Base-by-base conservation (phyloP, 2,797 vertebrate genomes). In the Ctenochaetus hawaiiensis region DNA sequence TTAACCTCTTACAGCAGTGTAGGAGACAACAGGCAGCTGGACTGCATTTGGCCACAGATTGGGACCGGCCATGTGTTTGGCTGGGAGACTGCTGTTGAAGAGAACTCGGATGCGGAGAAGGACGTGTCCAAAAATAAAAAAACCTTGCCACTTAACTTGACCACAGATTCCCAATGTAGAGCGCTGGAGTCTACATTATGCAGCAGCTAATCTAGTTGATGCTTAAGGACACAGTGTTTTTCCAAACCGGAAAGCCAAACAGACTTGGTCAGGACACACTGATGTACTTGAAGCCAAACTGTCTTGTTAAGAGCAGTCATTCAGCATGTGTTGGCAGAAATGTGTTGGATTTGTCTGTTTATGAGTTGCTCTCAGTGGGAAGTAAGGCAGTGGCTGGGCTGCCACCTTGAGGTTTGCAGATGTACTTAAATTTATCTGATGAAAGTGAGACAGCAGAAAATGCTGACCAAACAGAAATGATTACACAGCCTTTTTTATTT, bases 351-450 rank as follows among this genome's bases (percentile, higher is more conserved):
- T 63, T 78, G 71, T 72, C 57, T 79, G 71, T 80, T 84, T 83
- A 56, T 68, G 66, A 83, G 67, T 71, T 54, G 48, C 43, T 76
- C 77, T 82, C 78, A 85, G 69, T 73, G 52, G 72, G 81, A 78
- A 75, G 71, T 52, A 59, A 88, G 76, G 75, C 81, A 91, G 88
- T 84, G 88, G 75, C 83, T 92, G 93, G 89, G 67, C 92, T 94
- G 93, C 93, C 93, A 93, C 88, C 93, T 94, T 89, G 86, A 94
- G 92, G 91, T 82, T 85, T 86, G 73, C 75, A 79, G 51, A 67
- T 87, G 90, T 77, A 91, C 67, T 84, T 81, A 70, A 80, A 80
- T 72, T 4, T 60, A 60, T 72, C 69, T 60, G 41, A 30, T 56
- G 60, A 44, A 57, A 41, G 39, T 52, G 47, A 78, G 37, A 45